Conservation (phyloP, 1,140 invertebrate genomes). For the Rhizoglyphus robini region DNA sequence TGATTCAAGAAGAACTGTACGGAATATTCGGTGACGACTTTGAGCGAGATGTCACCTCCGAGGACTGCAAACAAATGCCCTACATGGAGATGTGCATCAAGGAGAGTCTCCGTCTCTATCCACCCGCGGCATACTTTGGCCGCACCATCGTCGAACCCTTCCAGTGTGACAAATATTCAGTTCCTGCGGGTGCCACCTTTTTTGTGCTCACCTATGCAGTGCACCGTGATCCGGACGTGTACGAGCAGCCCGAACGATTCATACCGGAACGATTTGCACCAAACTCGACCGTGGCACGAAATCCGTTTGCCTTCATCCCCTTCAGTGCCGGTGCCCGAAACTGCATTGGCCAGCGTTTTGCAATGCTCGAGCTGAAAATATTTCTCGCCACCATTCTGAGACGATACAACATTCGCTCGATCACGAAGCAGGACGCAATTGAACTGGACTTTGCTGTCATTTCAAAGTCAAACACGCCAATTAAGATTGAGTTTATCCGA, state of each 20-base stretch:
- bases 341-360: constrained; percentile 51
- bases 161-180: constrained; percentile 23
- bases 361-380: constrained; percentile 42
- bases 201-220: constrained; percentile 35
- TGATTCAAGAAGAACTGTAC: constrained; percentile 32
- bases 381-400: constrained; percentile 37
- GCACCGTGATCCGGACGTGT: constrained; percentile 35
- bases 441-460: constrained; percentile 32
- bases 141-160: constrained; percentile 30
- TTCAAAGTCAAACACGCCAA: not conserved
- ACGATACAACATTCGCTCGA: constrained; percentile 30
- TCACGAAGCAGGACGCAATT: constrained; percentile 29
- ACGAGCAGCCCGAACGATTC: constrained; percentile 38
- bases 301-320: constrained; percentile 53
- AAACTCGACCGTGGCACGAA: constrained; percentile 37
- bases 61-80: constrained; percentile 32
- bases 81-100: constrained; percentile 43
- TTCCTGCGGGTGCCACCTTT: constrained; percentile 35
- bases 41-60: constrained; percentile 29
- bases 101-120: constrained; percentile 39
- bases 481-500: constrained; percentile 18
- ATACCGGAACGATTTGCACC: constrained; percentile 38
- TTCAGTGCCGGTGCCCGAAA: constrained; percentile 61
- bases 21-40: constrained; percentile 30
- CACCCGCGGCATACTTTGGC: constrained; percentile 35